Evolutionary conservation across 2,888 invertebrate species (phyloP).

Genomic region (Sisyra nigra): DNA sequence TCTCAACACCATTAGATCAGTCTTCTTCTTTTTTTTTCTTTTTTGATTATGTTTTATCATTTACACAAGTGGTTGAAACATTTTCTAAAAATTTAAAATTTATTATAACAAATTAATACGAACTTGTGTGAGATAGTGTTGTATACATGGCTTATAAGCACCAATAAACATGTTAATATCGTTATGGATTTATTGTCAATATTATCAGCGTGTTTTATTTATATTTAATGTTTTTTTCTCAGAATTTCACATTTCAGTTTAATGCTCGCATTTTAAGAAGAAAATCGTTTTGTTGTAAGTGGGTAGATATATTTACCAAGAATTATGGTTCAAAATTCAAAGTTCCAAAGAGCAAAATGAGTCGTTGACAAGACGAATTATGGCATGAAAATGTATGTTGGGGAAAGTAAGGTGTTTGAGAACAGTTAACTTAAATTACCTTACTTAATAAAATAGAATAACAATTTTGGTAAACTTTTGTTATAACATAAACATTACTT

Average conservation of each 20-base stretch:
- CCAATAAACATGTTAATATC: constrained; percentile 46
- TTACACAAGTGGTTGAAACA: not conserved
- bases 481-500: too few species aligned
- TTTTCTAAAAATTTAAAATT: too few species aligned
- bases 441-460: too few species aligned
- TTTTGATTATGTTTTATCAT: not conserved
- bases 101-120: not conserved
- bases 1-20: constrained; percentile 9
- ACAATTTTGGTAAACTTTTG: too few species aligned
- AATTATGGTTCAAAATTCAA: too few species aligned
- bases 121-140: constrained; percentile 6
- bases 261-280: constrained; percentile 20
- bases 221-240: constrained; percentile 8
- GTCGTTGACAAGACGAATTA: too few species aligned
- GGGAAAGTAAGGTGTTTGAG: too few species aligned
- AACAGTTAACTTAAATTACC: too few species aligned
- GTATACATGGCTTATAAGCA: constrained; percentile 28
- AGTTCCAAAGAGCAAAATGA: too few species aligned
- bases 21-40: not conserved
- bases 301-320: too few species aligned
- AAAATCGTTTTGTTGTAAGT: constrained; percentile 21
- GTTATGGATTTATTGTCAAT: constrained; percentile 25
- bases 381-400: too few species aligned
- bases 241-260: constrained; percentile 13
- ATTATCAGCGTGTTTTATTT: too few species aligned